Percentiles rank a stretch among this genome's conserved stretches.
Conservation (phyloP, 2,797 vertebrate species). For the Peromyscus eremicus region DNA sequence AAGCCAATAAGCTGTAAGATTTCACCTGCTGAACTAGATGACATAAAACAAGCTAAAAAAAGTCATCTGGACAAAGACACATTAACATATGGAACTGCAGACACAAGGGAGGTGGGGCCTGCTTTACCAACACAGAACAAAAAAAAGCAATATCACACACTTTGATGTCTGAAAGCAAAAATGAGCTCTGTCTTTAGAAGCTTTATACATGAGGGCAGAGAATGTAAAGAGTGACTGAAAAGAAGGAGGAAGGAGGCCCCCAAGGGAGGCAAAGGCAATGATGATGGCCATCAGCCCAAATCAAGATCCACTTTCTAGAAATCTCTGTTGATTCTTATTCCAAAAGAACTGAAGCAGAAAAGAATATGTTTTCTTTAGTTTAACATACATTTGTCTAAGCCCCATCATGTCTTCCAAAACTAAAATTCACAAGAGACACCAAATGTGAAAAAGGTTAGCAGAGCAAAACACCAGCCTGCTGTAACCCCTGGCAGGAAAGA, state of each 20-base stretch:
- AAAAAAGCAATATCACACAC: neutral
- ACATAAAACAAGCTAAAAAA: neutral
- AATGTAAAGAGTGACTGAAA: neutral
- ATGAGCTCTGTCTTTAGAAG: neutral
- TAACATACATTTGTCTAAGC: neutral
- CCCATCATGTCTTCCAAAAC: neutral
- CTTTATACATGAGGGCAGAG: neutral
- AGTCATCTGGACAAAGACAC: neutral
- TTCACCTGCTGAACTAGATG: neutral
- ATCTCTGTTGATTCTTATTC: neutral
- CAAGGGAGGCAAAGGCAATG: too few relatives aligned
- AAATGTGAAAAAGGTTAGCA: neutral
- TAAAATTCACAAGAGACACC: neutral
- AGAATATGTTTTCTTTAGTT: neutral
- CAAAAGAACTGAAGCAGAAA: slow-evolving; percentile 1
- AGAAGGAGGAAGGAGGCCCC: neutral
- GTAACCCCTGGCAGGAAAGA: neutral
- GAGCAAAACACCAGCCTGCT: neutral
- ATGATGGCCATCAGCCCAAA: neutral
- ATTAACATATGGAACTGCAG: neutral
- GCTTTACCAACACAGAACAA: neutral
- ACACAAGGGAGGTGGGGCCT: neutral
- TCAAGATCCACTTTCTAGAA: neutral
- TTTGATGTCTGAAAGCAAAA: neutral
- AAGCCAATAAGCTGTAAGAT: neutral